Conservation (phyloP, 2,113 vertebrate species). For the Nibea coibor region DNA sequence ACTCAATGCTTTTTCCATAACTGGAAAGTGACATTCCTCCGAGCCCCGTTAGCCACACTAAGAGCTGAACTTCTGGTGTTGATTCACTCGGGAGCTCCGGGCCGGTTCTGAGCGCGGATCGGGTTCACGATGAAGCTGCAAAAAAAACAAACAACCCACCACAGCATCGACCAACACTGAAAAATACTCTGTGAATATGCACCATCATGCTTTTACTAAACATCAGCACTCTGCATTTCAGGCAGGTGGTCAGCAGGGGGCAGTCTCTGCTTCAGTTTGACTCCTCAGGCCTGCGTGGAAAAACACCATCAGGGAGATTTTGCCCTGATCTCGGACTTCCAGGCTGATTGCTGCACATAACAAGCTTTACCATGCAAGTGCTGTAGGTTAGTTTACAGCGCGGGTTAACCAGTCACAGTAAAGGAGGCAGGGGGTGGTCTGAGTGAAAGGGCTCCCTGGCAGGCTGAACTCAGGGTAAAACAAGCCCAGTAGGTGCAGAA, state of each 20-base stretch:
- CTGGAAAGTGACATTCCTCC: not conserved
- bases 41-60: not conserved
- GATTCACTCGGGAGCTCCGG: not conserved
- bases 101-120: not conserved
- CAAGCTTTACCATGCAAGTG: not conserved
- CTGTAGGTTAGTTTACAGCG: not conserved
- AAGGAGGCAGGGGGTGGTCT: not conserved
- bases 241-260: constrained; percentile 37
- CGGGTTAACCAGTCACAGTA: not conserved
- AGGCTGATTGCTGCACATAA: not conserved
- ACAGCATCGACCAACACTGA: constrained; percentile 1
- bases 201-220: constrained; percentile 33
- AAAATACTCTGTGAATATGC: constrained; percentile 26
- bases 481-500: fast-evolving
- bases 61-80: not conserved
- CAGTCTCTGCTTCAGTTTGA: constrained; percentile 9
- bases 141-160: not conserved
- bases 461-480: not conserved
- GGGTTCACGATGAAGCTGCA: constrained; percentile 12
- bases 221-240: not conserved
- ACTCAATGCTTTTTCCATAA: constrained; percentile 14
- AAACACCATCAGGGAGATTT: not conserved
- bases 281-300: not conserved
- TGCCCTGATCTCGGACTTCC: constrained; percentile 1
- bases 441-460: not conserved